These are phyloP conservation scores for Gallinago media DNA, from an alignment of 2,113 vertebrate species.

Conservation along the genomic window DNA sequence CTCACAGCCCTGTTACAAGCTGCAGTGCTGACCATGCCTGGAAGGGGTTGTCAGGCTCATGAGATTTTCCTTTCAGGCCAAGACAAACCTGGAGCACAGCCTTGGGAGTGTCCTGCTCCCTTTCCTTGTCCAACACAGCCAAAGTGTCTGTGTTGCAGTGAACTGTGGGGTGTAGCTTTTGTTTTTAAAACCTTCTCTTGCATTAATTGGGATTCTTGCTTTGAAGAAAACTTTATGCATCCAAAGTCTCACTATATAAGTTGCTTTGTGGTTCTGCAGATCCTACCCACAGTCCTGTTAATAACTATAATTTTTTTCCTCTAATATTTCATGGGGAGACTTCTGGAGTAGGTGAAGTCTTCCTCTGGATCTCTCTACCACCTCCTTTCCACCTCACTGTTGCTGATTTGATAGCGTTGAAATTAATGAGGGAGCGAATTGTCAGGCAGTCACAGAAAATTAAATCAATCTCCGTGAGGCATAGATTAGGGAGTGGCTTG, in stretches of 20 bases:
- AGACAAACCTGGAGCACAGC: not conserved
- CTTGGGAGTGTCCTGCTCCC: not conserved
- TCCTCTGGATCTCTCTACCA: not conserved
- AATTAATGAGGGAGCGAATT: constrained; percentile 15
- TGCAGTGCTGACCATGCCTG: not conserved
- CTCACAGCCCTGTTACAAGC: not conserved
- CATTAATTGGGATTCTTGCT: constrained; percentile 53
- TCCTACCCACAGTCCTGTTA: constrained; percentile 3
- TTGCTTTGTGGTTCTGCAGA: constrained; percentile 43
- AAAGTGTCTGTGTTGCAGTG: not conserved
- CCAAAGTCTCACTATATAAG: not conserved
- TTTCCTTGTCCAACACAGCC: not conserved
- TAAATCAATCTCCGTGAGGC: not conserved
- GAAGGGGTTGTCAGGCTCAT: not conserved
- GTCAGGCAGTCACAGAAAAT: constrained; percentile 29
- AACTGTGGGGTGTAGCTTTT: constrained; percentile 18
- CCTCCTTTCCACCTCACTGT: constrained; percentile 19
- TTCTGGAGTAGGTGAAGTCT: not conserved
- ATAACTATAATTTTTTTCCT: not conserved
- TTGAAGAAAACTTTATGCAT: constrained; percentile 16
- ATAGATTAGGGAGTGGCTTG: constrained; percentile 21
- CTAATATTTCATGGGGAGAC: not conserved
- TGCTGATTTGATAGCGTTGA: not conserved
- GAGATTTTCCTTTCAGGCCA: not conserved
- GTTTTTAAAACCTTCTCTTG: not conserved